phyloP scores from a whole-genome alignment of 2,113 vertebrate species.

The Cyanoliseus patagonus region DNA sequence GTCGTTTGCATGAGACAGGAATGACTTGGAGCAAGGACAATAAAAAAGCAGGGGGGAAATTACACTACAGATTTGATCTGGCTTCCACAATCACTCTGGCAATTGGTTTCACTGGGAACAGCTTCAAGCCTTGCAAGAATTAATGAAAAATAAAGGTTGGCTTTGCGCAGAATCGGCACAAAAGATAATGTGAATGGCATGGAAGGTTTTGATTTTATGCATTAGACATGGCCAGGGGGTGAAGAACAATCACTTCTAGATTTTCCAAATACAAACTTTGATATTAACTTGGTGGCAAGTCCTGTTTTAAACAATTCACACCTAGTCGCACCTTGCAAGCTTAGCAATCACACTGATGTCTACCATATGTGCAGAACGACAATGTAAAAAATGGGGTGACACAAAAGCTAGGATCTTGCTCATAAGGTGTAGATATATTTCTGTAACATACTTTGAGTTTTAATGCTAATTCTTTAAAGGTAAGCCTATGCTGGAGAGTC shows the following conservation, averaged over 20 bases:
- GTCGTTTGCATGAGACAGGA: slow-evolving; percentile 50
- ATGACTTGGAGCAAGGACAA: slow-evolving; percentile 64
- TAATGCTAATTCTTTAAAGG: not conserved
- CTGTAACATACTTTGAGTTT: not conserved
- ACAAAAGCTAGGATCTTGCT: slow-evolving; percentile 24
- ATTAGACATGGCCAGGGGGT: slow-evolving; percentile 14
- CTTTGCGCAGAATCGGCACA: slow-evolving; percentile 34
- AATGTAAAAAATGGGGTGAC: slow-evolving; percentile 56
- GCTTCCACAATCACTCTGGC: slow-evolving; percentile 56
- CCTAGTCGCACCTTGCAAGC: slow-evolving; percentile 67
- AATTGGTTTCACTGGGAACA: slow-evolving; percentile 60
- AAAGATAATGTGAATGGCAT: slow-evolving; percentile 11
- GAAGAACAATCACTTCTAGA: slow-evolving; percentile 63
- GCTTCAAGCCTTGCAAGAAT: slow-evolving; percentile 57
- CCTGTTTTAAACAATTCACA: slow-evolving; percentile 65
- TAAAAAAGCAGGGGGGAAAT: slow-evolving; percentile 64
- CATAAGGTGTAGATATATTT: not conserved
- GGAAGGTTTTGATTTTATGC: slow-evolving; percentile 65
- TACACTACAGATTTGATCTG: slow-evolving; percentile 61
- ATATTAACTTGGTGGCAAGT: slow-evolving; percentile 57
- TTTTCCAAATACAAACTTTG: slow-evolving; percentile 53
- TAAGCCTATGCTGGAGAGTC: not conserved
- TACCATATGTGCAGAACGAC: slow-evolving; percentile 70
- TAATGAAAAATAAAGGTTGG: slow-evolving; percentile 58
- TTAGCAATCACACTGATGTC: slow-evolving; percentile 50